These are phyloP conservation scores for Scomber scombrus DNA, from an alignment of 2,113 vertebrate species.

Conservation along the genomic window DNA sequence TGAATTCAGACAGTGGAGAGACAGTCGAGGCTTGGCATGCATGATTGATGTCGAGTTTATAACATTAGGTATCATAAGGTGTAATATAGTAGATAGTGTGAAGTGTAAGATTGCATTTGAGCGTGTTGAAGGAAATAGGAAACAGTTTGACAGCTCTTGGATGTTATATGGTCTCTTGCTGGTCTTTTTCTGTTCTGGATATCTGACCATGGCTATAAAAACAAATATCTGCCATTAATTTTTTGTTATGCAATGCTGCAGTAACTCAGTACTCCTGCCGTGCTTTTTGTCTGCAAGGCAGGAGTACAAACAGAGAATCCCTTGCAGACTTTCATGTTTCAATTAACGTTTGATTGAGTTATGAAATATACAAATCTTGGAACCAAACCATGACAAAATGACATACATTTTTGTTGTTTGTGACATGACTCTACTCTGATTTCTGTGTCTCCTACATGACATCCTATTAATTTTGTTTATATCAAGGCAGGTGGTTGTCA, in stretches of 20 bases:
- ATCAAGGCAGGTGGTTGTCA: conserved; percentile 85
- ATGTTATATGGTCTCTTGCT: conserved; percentile 63
- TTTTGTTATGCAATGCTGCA: conserved; percentile 60
- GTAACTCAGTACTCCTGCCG: conserved; percentile 15
- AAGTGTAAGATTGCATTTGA: conserved; percentile 70
- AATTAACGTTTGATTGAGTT: conserved; percentile 82
- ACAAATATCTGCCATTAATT: conserved; percentile 42
- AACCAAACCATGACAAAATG: conserved; percentile 64
- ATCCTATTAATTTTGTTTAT: conserved; percentile 82
- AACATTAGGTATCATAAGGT: conserved; percentile 82
- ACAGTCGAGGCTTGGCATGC: conserved; percentile 70
- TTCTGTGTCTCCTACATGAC: conserved; percentile 76
- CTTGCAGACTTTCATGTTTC: conserved; percentile 70
- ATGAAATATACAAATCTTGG: conserved; percentile 73
- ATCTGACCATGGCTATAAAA: conserved; percentile 60
- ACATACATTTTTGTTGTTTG: conserved; percentile 76
- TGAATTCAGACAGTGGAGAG: conserved; percentile 76
- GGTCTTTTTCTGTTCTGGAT: conserved; percentile 53
- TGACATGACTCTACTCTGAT: conserved; percentile 66
- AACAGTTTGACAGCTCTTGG: conserved; percentile 60
- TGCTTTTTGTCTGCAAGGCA: conserved; percentile 6
- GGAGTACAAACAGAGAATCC: not conserved
- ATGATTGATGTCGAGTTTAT: conserved; percentile 81
- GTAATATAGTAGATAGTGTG: conserved; percentile 74
- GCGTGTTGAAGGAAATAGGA: conserved; percentile 62